phyloP scores from a whole-genome alignment of 2,113 vertebrate genomes.

The Nansenia antarctica region DNA sequence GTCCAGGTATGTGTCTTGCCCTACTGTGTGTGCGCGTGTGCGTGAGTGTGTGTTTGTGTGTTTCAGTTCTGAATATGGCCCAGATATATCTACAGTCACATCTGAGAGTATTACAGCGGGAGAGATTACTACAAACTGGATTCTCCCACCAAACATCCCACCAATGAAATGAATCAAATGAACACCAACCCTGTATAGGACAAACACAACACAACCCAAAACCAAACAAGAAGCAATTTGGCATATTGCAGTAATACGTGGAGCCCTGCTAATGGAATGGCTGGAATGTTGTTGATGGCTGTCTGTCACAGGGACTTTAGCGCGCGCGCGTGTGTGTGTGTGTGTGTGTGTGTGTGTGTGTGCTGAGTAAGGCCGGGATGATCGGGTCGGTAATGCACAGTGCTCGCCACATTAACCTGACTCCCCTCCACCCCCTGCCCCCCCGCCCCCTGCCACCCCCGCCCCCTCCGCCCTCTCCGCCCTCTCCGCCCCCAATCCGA shows the following conservation, averaged over 20 bases:
- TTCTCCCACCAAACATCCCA: conserved; percentile 39
- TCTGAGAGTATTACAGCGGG: conserved; percentile 58
- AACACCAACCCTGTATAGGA: too few species aligned
- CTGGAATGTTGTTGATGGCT: conserved; percentile 59
- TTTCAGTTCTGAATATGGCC: conserved; percentile 61
- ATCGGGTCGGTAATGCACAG: conserved; percentile 69
- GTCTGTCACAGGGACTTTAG: conserved; percentile 58
- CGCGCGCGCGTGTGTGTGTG: too few species aligned
- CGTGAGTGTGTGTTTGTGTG: background rate
- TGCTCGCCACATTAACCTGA: conserved; percentile 71
- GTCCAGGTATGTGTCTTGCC: conserved; percentile 29
- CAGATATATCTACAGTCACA: conserved; percentile 54
- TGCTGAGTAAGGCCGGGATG: conserved; percentile 64
- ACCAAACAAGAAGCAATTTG: conserved; percentile 65
- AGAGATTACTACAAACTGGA: conserved; percentile 62
- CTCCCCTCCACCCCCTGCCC: conserved; percentile 21
- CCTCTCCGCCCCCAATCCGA: conserved; percentile 64
- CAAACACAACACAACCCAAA: too few species aligned
- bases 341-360: too few species aligned
- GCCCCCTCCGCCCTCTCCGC: conserved; percentile 24
- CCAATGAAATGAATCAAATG: conserved; percentile 60
- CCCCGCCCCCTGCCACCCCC: conserved; percentile 23
- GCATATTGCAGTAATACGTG: conserved; percentile 66
- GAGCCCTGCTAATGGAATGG: conserved; percentile 63
- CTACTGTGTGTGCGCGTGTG: background rate